Evolutionary conservation across 1,140 invertebrate genomes (phyloP).

Genomic region (Carposina sasakii): DNA sequence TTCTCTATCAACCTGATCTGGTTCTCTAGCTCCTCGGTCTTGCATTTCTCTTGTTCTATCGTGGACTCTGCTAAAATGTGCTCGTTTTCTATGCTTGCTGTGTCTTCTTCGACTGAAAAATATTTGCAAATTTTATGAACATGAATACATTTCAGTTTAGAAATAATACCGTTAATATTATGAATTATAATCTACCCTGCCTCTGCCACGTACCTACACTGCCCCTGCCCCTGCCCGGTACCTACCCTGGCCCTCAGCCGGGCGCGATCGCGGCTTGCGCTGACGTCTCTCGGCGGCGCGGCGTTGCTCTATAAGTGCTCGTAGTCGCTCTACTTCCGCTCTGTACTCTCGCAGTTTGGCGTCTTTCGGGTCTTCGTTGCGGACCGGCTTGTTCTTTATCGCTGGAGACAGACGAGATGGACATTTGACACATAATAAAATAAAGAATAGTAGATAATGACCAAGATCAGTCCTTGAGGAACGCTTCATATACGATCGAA

Average conservation of each 20-base stretch:
- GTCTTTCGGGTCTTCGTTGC: slow-evolving; percentile 97
- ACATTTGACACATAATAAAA: too few relatives aligned
- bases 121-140: too few relatives aligned
- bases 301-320: slow-evolving; percentile 68
- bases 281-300: slow-evolving; percentile 46
- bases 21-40: slow-evolving; percentile 66
- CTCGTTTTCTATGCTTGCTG: slow-evolving; percentile 66
- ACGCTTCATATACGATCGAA: too few relatives aligned
- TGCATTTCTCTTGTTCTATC: slow-evolving; percentile 74
- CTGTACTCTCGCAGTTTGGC: slow-evolving; percentile 91
- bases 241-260: neutral
- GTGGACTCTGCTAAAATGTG: slow-evolving; percentile 72
- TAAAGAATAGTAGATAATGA: too few relatives aligned
- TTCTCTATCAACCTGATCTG: slow-evolving; percentile 83
- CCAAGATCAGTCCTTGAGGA: too few relatives aligned
- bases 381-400: slow-evolving; percentile 96
- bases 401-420: slow-evolving; percentile 42
- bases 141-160: too few relatives aligned
- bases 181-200: too few relatives aligned
- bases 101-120: slow-evolving; percentile 57
- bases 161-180: too few relatives aligned
- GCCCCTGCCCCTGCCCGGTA: neutral
- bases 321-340: slow-evolving; percentile 84
- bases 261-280: slow-evolving; percentile 7
- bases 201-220: neutral